A percentile compares a stretch with the other conserved stretches of the same genome.
Evolutionary conservation across 2,888 invertebrate species (phyloP).

Genomic region (Capitulum mitella): DNA sequence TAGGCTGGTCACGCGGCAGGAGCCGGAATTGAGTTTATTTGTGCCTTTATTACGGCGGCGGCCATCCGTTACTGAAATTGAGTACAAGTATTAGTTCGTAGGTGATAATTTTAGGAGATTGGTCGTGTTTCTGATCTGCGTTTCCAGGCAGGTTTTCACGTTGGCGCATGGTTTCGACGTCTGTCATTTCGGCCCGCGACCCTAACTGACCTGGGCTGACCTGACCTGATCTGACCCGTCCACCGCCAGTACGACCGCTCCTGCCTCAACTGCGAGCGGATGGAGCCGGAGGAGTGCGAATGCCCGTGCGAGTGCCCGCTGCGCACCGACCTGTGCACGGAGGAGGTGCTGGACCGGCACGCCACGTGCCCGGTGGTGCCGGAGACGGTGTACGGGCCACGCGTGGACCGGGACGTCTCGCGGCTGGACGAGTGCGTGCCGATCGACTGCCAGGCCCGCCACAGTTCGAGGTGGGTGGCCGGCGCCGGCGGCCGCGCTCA

Average conservation of each 20-base stretch:
- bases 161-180: too few species aligned
- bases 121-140: too few species aligned
- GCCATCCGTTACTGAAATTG: too few species aligned
- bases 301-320: slow-evolving; percentile 85
- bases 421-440: slow-evolving; percentile 52
- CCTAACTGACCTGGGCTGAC: too few species aligned
- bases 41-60: too few species aligned
- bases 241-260: slow-evolving; percentile 59
- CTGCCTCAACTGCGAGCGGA: slow-evolving; percentile 84
- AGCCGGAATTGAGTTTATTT: too few species aligned
- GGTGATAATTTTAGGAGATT: too few species aligned
- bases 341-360: slow-evolving; percentile 2
- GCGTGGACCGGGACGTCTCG: not conserved
- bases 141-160: too few species aligned
- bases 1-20: too few species aligned
- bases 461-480: slow-evolving; percentile 38
- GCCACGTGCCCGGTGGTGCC: not conserved
- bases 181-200: too few species aligned
- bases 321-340: slow-evolving; percentile 49
- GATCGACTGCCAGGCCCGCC: slow-evolving; percentile 55
- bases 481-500: not conserved
- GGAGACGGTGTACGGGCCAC: slow-evolving; percentile 12
- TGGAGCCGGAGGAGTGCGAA: slow-evolving; percentile 91
- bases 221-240: too few species aligned
- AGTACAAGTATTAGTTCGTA: too few species aligned